A percentile compares a stretch with the other conserved stretches of the same genome.
These are phyloP conservation scores for Amphipyra tragopoginis DNA, from an alignment of 2,888 invertebrate species.

Conservation along the genomic window DNA sequence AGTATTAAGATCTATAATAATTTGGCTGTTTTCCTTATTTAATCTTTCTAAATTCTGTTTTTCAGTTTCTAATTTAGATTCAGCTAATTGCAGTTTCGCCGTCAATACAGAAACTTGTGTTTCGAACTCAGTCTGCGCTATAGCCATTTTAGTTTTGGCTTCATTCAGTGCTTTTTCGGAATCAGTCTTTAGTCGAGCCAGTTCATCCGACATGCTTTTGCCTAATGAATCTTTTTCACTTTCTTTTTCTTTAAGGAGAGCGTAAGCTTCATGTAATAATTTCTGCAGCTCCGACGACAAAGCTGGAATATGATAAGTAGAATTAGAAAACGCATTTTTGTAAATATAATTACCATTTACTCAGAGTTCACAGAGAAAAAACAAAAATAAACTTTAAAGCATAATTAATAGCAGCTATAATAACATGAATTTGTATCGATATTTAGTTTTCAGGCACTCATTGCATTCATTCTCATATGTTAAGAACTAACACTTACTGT, in stretches of 20 bases:
- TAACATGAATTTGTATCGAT: no score
- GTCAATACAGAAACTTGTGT: slow-evolving; percentile 89
- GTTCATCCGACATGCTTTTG: slow-evolving; percentile 87
- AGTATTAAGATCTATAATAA: slow-evolving; percentile 84
- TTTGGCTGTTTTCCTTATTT: slow-evolving; percentile 85
- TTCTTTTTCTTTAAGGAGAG: slow-evolving; percentile 87
- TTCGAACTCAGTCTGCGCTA: slow-evolving; percentile 91
- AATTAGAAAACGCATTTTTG: background rate
- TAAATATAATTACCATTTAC: no score
- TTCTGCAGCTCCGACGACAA: slow-evolving; percentile 87
- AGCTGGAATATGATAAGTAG: slow-evolving; percentile 70
- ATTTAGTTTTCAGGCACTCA: no score
- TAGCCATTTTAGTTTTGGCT: slow-evolving; percentile 91
- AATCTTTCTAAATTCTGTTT: slow-evolving; percentile 85
- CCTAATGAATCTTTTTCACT: slow-evolving; percentile 86
- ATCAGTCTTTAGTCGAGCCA: slow-evolving; percentile 83
- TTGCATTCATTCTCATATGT: background rate
- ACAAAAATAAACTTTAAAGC: no score
- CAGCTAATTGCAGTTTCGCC: slow-evolving; percentile 87
- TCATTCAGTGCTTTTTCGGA: slow-evolving; percentile 86
- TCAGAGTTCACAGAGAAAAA: no score
- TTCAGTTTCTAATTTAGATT: slow-evolving; percentile 85
- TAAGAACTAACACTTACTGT: slow-evolving; percentile 69
- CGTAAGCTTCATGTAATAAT: slow-evolving; percentile 87
- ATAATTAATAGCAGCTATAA: no score